These are phyloP conservation scores for Acrocephalus kingi DNA, from an alignment of 2,113 vertebrate genomes.

Conservation along the genomic window DNA sequence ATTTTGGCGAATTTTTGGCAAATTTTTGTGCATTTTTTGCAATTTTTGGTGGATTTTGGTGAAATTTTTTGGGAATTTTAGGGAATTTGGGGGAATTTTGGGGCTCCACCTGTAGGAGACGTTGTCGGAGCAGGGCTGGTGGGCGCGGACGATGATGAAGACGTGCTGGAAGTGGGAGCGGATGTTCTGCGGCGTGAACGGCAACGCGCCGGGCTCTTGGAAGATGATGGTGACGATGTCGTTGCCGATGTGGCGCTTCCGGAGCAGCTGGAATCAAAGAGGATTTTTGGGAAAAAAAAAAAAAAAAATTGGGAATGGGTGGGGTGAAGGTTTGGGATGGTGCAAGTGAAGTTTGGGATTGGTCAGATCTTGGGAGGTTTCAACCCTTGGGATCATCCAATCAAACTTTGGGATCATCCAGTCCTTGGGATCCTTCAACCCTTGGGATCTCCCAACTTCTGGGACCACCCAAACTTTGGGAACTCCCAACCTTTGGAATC, in stretches of 20 bases:
- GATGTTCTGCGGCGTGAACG: slow-evolving; percentile 92
- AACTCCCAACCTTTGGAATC: too few species aligned
- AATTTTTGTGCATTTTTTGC: too few species aligned
- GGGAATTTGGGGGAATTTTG: neutral
- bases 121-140: slow-evolving; percentile 86
- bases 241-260: slow-evolving; percentile 96
- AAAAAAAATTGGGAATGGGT: neutral
- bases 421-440: neutral
- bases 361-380: too few species aligned
- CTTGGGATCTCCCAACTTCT: too few species aligned
- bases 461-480: too few species aligned
- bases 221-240: slow-evolving; percentile 98
- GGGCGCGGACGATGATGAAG: slow-evolving; percentile 90
- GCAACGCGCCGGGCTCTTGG: slow-evolving; percentile 89
- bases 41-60: too few species aligned
- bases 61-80: too few species aligned
- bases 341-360: neutral
- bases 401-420: neutral
- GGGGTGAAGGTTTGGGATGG: too few species aligned
- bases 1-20: too few species aligned
- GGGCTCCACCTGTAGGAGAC: slow-evolving; percentile 84
- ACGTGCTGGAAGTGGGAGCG: slow-evolving; percentile 97
- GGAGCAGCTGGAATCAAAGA: slow-evolving; percentile 80
- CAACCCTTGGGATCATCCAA: neutral
- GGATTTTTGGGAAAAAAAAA: too few species aligned